Evolutionary conservation across 2,888 invertebrate genomes (phyloP), one percentile per base, ranked within the genome.

Genomic region (Hirtodrosophila duncani): DNA sequence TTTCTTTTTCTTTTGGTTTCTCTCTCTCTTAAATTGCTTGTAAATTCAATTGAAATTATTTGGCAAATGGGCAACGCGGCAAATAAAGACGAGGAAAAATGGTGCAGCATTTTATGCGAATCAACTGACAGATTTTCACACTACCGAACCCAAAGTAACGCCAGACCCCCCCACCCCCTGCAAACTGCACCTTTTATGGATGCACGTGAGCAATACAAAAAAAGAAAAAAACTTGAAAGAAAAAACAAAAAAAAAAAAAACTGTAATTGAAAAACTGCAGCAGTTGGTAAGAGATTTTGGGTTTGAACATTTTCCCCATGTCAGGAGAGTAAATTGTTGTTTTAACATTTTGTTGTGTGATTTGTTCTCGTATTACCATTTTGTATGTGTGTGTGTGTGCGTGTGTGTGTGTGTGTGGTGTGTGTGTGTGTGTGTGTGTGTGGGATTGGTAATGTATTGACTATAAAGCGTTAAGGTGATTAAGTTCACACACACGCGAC

Each of bases 31-130:
- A 48, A 46, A 51, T 45, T 59, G 31, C 9, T 23, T 34, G 60
- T 30, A 67, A 71, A 67, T 60, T 52, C 56, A 68, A 69, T 72
- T 65, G 55, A 56, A 74, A 69, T 65, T 72, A 62, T 72, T 68
- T 56, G 61, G 50, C 62, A 69, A 68, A 49, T 57, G 50, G n/a
- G 63, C 18, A 43, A 33, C 27, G 48, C 36, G 46, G 27, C 39
- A 42, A 16, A 16, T 2, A 3, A 21, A 8, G 7, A 23, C 6
- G 1, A 13, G 7, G 27, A 4, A 21, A 34, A 36, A 17, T 29
- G 57, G 13, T 42, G 65, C 55, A 44, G 45, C 69, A 50, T 49
- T 70, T 62, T 66, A 66, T 66, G 70, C 67, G 67, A 66, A 66
- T 66, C 67, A 34, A 44, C 26, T 34, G 62, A 65, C 56, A 66